Evolutionary conservation across 2,888 invertebrate genomes (phyloP).

Genomic region (Tinea semifulvella): DNA sequence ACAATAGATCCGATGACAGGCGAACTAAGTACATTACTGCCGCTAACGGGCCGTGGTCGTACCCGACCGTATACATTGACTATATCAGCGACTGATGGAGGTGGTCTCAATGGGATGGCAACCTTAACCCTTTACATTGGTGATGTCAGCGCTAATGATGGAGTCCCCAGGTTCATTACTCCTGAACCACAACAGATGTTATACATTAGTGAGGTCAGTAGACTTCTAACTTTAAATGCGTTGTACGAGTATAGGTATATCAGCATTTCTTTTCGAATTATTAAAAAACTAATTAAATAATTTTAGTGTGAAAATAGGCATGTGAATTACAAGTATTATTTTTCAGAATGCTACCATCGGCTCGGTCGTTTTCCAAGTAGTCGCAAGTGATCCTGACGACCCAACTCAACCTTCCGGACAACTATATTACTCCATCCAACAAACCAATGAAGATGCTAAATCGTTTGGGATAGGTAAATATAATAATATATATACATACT

Average conservation of each 20-base stretch:
- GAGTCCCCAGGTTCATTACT: slow-evolving; percentile 77
- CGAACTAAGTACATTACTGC: slow-evolving; percentile 70
- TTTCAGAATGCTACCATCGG: slow-evolving; percentile 75
- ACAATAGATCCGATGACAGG: slow-evolving; percentile 73
- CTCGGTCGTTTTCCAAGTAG: slow-evolving; percentile 77
- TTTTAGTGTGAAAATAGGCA: too few species aligned
- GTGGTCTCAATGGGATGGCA: slow-evolving; percentile 70
- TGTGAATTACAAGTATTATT: slow-evolving; percentile 13
- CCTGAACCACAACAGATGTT: slow-evolving; percentile 77
- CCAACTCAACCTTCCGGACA: slow-evolving; percentile 79
- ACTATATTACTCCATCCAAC: slow-evolving; percentile 75
- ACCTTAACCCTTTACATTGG: slow-evolving; percentile 75
- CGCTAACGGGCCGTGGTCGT: slow-evolving; percentile 78
- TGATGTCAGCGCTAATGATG: slow-evolving; percentile 83
- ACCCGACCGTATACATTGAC: slow-evolving; percentile 76
- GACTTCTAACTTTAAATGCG: too few species aligned
- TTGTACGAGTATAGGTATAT: too few species aligned
- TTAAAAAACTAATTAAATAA: too few species aligned
- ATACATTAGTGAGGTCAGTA: slow-evolving; percentile 71
- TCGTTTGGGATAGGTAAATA: slow-evolving; percentile 67
- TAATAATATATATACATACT: too few species aligned
- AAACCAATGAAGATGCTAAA: slow-evolving; percentile 71
- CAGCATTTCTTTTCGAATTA: too few species aligned
- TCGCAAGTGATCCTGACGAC: slow-evolving; percentile 82
- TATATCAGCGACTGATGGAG: slow-evolving; percentile 76